Evolutionary conservation across 1,140 invertebrate genomes (phyloP).

Genomic region (Papilio machaon): DNA sequence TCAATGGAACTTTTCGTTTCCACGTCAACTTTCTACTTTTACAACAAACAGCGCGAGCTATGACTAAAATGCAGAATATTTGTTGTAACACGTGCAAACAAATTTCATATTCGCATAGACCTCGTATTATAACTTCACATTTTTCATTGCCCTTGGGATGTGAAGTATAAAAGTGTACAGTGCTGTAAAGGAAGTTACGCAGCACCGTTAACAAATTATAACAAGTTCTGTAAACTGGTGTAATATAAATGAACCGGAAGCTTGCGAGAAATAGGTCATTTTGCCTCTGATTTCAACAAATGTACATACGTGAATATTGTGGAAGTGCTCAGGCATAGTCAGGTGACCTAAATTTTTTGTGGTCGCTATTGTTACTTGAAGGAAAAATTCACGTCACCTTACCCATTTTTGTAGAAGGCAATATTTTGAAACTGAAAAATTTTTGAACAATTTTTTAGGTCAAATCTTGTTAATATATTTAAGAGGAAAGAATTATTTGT

Average conservation of each 20-base stretch:
- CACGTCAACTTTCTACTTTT: conserved; percentile 73
- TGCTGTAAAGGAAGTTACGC: conserved; percentile 17
- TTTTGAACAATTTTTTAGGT: background rate
- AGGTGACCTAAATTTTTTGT: conserved; percentile 22
- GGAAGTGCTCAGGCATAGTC: conserved; percentile 10
- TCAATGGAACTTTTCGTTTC: conserved; percentile 71
- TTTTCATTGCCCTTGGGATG: conserved; percentile 21
- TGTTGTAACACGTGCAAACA: conserved; percentile 32
- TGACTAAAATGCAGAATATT: conserved; percentile 54
- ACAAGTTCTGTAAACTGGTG: conserved; percentile 25
- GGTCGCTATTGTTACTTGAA: conserved; percentile 11
- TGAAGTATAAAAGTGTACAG: conserved; percentile 19
- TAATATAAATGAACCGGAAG: conserved; percentile 25
- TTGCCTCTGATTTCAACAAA: conserved; percentile 3
- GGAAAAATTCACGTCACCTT: conserved; percentile 14
- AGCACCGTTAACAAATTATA: conserved; percentile 19
- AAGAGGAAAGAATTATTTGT: background rate
- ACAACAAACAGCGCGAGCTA: conserved; percentile 58
- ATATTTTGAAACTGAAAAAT: background rate
- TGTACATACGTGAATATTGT: conserved; percentile 24
- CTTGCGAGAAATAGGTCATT: conserved; percentile 9
- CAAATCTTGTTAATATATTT: background rate
- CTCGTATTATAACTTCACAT: conserved; percentile 27
- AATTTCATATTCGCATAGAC: conserved; percentile 30
- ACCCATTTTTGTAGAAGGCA: background rate